Percentiles rank a stretch among this genome's conserved stretches.
Conservation (phyloP, 2,888 invertebrate genomes). For the Xestoiulus laeticollis region DNA sequence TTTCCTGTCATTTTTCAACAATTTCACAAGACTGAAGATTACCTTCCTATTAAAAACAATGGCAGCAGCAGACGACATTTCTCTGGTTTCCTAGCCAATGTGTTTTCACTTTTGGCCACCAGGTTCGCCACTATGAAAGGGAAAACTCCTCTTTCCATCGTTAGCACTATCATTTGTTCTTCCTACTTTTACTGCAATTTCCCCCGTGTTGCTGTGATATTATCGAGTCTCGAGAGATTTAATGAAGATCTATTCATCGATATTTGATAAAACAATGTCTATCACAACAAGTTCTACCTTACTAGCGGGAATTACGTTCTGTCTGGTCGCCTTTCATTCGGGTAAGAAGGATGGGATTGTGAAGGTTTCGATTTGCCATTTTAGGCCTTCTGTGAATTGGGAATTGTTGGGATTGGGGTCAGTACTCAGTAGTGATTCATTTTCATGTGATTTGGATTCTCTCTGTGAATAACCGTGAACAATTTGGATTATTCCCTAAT, state of each 20-base stretch:
- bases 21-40: too few relatives aligned
- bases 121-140: too few relatives aligned
- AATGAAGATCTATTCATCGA: background rate
- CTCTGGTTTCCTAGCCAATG: too few relatives aligned
- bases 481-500: background rate
- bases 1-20: too few relatives aligned
- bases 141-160: too few relatives aligned
- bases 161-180: background rate
- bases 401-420: background rate
- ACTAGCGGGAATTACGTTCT: background rate
- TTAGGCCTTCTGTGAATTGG: background rate
- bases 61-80: too few relatives aligned
- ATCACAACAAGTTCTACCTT: background rate
- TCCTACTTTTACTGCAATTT: background rate
- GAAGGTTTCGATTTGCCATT: background rate
- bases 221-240: background rate
- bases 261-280: background rate
- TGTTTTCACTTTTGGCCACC: too few relatives aligned
- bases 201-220: background rate
- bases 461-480: background rate
- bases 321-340: background rate
- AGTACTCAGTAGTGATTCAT: background rate
- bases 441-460: background rate
- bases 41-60: too few relatives aligned
- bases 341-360: background rate